phyloP scores from a whole-genome alignment of 1,140 invertebrate genomes.

The Dinoponera quadriceps region DNA sequence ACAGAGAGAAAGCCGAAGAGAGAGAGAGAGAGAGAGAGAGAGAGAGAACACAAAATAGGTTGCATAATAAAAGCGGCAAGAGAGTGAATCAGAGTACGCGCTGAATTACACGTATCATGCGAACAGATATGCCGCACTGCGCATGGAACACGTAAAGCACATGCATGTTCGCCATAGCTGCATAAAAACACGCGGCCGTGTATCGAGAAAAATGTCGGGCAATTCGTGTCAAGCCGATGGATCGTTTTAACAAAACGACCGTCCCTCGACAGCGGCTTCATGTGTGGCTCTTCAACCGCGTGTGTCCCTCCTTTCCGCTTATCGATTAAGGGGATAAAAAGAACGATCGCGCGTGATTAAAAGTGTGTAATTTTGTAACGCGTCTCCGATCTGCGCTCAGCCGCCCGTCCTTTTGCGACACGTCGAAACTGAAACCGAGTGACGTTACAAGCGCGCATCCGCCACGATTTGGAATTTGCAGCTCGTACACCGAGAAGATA shows the following conservation, averaged over 20 bases:
- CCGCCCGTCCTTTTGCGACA: background rate
- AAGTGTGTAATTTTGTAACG: conserved; percentile 1
- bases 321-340: conserved; percentile 47
- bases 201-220: conserved; percentile 49
- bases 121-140: conserved; percentile 2
- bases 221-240: conserved; percentile 35
- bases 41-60: background rate
- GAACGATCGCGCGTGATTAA: conserved; percentile 13
- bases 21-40: background rate
- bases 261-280: conserved; percentile 1
- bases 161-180: background rate
- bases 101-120: conserved; percentile 47
- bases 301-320: background rate
- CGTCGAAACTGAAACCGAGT: background rate
- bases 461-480: background rate
- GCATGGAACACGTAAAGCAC: conserved; percentile 16
- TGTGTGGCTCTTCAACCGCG: background rate
- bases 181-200: conserved; percentile 30
- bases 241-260: conserved; percentile 43
- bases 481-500: background rate
- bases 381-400: background rate
- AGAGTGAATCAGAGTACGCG: conserved; percentile 19
- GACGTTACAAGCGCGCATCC: background rate
- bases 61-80: conserved; percentile 25
- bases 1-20: background rate